A percentile compares a stretch with the other conserved stretches of the same genome.
These are phyloP conservation scores for Drosophila yooni DNA, from an alignment of 2,888 invertebrate genomes.

Conservation along the genomic window DNA sequence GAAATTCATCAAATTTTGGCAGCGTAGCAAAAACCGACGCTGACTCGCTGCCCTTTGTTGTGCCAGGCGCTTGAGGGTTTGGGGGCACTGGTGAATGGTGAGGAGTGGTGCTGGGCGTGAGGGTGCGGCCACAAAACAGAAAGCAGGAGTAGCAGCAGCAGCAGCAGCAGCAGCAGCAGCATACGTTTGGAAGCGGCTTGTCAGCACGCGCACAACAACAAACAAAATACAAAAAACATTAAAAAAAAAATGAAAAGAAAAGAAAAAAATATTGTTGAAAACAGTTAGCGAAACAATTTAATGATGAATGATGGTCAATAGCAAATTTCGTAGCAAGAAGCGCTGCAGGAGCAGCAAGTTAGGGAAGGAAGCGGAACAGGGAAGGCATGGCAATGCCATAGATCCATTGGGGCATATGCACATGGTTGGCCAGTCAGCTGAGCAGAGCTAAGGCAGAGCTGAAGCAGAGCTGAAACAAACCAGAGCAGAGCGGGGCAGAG, in stretches of 20 bases:
- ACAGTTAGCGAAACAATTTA: slow-evolving; percentile 80
- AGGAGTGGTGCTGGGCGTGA: neutral
- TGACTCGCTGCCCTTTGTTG: slow-evolving; percentile 48
- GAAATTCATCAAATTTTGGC: slow-evolving; percentile 79
- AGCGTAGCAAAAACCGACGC: slow-evolving; percentile 62
- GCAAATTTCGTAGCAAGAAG: slow-evolving; percentile 45
- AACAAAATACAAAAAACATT: neutral
- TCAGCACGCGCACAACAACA: slow-evolving; percentile 56
- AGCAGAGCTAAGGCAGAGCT: slow-evolving; percentile 13
- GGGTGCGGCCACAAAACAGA: neutral
- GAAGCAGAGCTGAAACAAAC: slow-evolving; percentile 1
- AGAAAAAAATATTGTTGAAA: slow-evolving; percentile 64
- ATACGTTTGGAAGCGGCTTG: slow-evolving; percentile 64
- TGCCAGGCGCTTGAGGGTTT: slow-evolving; percentile 13
- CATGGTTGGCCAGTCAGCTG: slow-evolving; percentile 54
- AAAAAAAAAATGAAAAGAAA: slow-evolving; percentile 14
- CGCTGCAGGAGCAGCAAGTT: slow-evolving; percentile 9
- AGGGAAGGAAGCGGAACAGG: neutral
- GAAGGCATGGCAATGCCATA: slow-evolving; percentile 17
- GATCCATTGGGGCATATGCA: slow-evolving; percentile 57
- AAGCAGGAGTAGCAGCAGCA: slow-evolving; percentile 9
- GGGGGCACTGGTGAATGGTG: neutral
- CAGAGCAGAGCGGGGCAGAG: slow-evolving; percentile 3
- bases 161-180: slow-evolving; percentile 26
- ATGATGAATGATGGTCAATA: slow-evolving; percentile 80